A percentile compares a stretch with the other conserved stretches of the same genome.
Conservation (phyloP, 2,797 vertebrate species). For the Perodicticus potto region DNA sequence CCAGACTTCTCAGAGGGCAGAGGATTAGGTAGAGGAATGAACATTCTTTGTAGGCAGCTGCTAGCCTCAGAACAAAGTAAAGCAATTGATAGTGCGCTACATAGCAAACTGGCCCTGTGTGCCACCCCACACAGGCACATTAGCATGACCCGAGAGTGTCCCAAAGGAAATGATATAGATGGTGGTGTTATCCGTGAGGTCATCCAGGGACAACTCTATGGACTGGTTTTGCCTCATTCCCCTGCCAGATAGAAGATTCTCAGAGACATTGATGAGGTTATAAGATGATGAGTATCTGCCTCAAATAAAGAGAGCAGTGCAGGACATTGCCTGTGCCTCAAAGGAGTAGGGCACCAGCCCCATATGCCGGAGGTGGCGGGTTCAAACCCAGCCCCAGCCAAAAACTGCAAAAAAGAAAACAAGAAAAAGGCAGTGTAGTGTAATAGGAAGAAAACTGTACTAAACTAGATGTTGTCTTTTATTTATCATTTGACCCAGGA, state of each 20-base stretch:
- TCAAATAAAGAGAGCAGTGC: no score
- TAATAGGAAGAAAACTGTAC: background rate
- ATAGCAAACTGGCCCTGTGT: background rate
- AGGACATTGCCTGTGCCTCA: no score
- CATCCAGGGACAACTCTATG: background rate
- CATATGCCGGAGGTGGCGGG: no score
- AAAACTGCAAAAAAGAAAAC: no score
- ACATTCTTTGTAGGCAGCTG: background rate
- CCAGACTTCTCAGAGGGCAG: background rate
- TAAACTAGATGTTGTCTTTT: background rate
- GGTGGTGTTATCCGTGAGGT: background rate
- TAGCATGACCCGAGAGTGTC: no score
- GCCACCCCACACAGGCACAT: accelerated
- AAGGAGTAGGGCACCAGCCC: no score
- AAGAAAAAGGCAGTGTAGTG: background rate
- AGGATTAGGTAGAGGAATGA: background rate
- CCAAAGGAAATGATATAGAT: background rate
- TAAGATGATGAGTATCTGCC: no score
- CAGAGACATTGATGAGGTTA: no score
- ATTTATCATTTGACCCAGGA: background rate
- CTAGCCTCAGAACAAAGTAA: background rate
- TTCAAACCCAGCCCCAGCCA: no score
- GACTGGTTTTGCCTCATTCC: background rate
- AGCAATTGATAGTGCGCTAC: background rate
- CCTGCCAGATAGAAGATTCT: no score